phyloP scores from a whole-genome alignment of 2,888 invertebrate genomes.

The Cancer borealis region DNA sequence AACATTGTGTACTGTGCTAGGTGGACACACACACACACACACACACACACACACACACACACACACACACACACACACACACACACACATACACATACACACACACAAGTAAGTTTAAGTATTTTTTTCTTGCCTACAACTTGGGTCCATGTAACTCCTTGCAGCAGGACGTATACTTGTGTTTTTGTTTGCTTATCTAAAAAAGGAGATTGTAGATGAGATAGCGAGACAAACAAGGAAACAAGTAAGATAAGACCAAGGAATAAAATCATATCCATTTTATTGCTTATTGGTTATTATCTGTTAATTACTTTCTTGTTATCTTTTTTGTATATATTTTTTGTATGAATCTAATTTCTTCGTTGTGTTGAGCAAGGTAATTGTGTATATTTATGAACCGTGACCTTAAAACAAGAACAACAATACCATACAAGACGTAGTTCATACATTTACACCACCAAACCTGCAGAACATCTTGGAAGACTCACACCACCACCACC shows the following conservation, averaged over 20 bases:
- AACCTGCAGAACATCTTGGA: neutral
- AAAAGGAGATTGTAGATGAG: neutral
- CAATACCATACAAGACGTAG: no score
- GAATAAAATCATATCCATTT: neutral
- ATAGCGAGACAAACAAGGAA: neutral
- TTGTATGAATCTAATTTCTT: neutral
- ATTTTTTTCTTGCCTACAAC: neutral
- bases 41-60: slow-evolving; percentile 46
- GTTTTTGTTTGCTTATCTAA: neutral
- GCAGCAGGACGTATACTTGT: neutral
- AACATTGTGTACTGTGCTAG: neutral
- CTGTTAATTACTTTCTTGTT: neutral
- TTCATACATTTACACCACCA: no score
- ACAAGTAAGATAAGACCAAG: neutral
- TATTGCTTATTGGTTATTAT: neutral
- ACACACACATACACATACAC: neutral
- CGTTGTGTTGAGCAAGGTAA: neutral
- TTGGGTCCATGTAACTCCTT: neutral
- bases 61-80: slow-evolving; percentile 42
- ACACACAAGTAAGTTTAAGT: neutral
- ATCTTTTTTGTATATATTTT: neutral
- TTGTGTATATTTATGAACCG: neutral
- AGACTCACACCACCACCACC: neutral
- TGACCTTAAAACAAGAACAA: neutral
- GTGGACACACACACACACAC: slow-evolving; percentile 26